Percentiles rank a stretch among this genome's conserved stretches.
phyloP scores from a whole-genome alignment of 2,888 invertebrate species.

The Pristionchus entomophagus region DNA sequence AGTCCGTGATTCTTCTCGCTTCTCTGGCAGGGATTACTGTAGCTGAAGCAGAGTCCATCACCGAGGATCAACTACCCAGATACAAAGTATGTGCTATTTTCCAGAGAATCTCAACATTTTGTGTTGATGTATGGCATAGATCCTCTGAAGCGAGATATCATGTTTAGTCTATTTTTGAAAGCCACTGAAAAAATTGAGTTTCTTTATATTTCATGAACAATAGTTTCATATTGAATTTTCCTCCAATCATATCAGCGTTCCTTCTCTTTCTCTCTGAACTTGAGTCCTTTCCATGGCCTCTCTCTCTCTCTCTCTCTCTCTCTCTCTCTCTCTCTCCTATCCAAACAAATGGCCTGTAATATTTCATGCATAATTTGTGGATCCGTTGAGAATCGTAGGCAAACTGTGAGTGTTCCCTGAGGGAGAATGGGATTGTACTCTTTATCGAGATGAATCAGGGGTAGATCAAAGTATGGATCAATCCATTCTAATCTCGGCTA shows the following conservation, averaged over 20 bases:
- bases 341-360: conserved; percentile 3
- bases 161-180: too few relatives aligned
- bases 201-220: too few relatives aligned
- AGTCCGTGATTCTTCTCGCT: neutral
- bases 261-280: too few relatives aligned
- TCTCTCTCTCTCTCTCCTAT: neutral
- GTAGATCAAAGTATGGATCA: too few relatives aligned
- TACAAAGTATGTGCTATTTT: neutral
- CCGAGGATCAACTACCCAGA: conserved; percentile 8
- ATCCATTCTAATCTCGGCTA: neutral
- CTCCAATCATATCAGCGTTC: too few relatives aligned
- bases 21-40: conserved; percentile 22
- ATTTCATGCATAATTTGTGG: conserved; percentile 15
- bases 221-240: too few relatives aligned
- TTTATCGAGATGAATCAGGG: too few relatives aligned
- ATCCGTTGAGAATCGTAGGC: conserved; percentile 24
- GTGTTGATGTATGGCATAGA: too few relatives aligned
- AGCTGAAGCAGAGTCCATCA: neutral
- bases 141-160: too few relatives aligned
- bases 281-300: neutral
- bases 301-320: neutral
- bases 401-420: neutral
- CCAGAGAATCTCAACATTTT: neutral
- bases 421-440: neutral
- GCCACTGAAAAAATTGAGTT: too few relatives aligned